These are phyloP conservation scores for Cosmia pyralina DNA, from an alignment of 2,888 invertebrate genomes.

Conservation along the genomic window DNA sequence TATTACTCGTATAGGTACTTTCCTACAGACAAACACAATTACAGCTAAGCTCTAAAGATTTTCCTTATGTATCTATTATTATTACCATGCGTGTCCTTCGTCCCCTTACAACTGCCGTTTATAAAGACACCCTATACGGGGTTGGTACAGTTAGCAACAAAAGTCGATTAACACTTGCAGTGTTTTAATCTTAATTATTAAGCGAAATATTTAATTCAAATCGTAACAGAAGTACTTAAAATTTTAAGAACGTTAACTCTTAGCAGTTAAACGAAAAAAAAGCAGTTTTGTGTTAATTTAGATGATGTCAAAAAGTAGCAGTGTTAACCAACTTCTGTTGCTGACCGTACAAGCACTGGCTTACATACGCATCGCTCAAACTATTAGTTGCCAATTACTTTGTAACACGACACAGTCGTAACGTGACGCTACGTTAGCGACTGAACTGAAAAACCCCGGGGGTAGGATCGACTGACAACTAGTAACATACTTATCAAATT, in stretches of 20 bases:
- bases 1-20: neutral
- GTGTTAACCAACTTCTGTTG: no score
- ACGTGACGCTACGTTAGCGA: slow-evolving; percentile 12
- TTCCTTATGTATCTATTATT: neutral
- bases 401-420: slow-evolving; percentile 30
- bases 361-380: slow-evolving; percentile 27
- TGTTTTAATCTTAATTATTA: no score
- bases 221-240: no score
- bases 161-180: no score
- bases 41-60: neutral
- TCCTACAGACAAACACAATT: neutral
- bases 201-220: no score
- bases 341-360: no score
- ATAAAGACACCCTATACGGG: neutral
- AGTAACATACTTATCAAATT: slow-evolving; percentile 21
- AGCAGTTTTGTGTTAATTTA: no score
- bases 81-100: neutral
- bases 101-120: neutral
- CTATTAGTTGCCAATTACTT: slow-evolving; percentile 49
- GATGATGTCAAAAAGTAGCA: no score
- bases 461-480: slow-evolving; percentile 34
- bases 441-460: slow-evolving; percentile 21
- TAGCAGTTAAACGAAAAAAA: no score
- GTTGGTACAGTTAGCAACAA: no score
- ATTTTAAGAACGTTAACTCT: no score